These are phyloP conservation scores for Stichopus horrens DNA, from an alignment of 53 echinoderm and acorn worm species.

Conservation along the genomic window DNA sequence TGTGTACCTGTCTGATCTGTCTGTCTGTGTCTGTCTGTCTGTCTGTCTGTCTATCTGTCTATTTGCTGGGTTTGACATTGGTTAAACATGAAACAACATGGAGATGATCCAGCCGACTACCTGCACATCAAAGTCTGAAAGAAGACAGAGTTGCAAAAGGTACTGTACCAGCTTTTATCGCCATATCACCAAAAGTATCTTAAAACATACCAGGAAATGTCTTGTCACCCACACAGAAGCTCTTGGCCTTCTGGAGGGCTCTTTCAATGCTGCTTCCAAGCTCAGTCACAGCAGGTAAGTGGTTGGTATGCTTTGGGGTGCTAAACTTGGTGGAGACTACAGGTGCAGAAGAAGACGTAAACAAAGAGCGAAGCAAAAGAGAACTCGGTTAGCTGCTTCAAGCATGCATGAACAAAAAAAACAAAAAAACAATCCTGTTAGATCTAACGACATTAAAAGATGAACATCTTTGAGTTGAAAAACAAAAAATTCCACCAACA, in stretches of 20 bases:
- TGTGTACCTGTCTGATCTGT: too few species aligned
- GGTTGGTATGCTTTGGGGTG: slow-evolving; percentile 37
- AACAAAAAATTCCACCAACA: background rate
- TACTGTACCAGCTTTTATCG: too few species aligned
- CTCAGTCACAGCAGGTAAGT: slow-evolving; percentile 35
- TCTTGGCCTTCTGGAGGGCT: slow-evolving; percentile 34
- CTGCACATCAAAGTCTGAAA: too few species aligned
- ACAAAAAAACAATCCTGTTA: background rate
- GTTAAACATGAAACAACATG: too few species aligned
- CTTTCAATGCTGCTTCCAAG: slow-evolving; percentile 32
- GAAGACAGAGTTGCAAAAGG: too few species aligned
- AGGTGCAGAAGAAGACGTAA: slow-evolving; percentile 5
- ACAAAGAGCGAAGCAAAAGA: background rate
- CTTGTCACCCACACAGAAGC: slow-evolving; percentile 30
- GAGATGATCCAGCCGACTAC: too few species aligned
- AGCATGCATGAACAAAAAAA: background rate
- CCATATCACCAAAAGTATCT: too few species aligned
- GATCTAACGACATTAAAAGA: background rate
- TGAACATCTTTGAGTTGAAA: background rate
- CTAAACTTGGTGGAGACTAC: slow-evolving; percentile 44
- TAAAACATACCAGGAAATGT: background rate
- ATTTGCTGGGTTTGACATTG: too few species aligned
- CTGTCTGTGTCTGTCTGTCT: too few species aligned
- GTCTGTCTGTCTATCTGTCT: too few species aligned
- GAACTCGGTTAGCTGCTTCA: background rate